Evolutionary conservation across 2,113 vertebrate genomes (phyloP).

Genomic region (Nothocercus nigrocapillus): DNA sequence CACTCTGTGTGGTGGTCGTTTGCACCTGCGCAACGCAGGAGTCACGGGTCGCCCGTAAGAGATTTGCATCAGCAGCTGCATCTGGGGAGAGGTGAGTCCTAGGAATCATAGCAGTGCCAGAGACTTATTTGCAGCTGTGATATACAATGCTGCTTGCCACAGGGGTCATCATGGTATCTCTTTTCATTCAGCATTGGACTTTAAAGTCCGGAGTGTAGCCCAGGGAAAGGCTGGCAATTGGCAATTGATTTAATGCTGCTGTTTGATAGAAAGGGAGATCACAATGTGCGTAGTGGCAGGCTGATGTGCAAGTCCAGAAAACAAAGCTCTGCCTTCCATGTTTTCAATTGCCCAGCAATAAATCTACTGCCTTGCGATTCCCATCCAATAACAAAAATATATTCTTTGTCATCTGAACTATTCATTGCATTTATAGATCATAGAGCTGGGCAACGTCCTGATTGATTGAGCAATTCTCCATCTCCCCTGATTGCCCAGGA

Average conservation of each 20-base stretch:
- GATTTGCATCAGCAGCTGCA: background rate
- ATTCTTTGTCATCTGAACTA: background rate
- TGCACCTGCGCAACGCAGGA: too few species aligned
- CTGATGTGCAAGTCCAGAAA: background rate
- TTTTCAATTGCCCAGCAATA: background rate
- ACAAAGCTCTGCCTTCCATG: background rate
- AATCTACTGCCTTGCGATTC: background rate
- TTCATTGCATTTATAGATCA: background rate
- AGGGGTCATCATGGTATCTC: conserved; percentile 14
- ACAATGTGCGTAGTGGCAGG: background rate
- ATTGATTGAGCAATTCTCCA: background rate
- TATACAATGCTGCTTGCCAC: conserved; percentile 22
- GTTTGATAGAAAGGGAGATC: background rate
- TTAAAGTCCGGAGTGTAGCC: conserved; percentile 11
- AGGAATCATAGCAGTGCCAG: background rate
- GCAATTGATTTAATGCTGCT: conserved; percentile 24
- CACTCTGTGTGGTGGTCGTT: too few species aligned
- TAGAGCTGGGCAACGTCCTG: background rate
- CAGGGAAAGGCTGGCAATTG: background rate
- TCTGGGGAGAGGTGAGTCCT: background rate
- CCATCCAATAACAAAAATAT: background rate
- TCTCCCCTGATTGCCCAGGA: background rate
- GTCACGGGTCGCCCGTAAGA: too few species aligned
- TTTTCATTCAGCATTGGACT: conserved; percentile 23
- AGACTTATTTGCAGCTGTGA: conserved; percentile 16